Evolutionary conservation across 2,797 vertebrate genomes (phyloP), one percentile per base, ranked within the genome.

Genomic region (Lutjanus campechanus): DNA sequence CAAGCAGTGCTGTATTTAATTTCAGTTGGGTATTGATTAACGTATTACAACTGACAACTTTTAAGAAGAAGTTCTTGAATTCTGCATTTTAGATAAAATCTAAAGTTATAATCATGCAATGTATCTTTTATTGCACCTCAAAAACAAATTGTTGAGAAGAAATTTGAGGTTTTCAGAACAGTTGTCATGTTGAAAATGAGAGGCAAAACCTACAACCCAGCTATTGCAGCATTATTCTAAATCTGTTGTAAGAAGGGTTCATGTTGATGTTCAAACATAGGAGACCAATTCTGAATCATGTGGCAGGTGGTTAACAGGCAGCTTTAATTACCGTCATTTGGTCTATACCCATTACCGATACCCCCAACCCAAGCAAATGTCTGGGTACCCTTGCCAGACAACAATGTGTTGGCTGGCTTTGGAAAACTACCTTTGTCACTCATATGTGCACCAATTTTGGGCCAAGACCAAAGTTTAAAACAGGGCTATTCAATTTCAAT

Each of bases 231-330:
- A 36, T 36, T 22, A 41, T 67, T 9, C 25, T 16, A 40, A 5
- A 59, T 50, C 7, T 4, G 12, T 16, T 11, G 66, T 43, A 41
- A 64, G 8, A 43, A 4, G 12, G 43, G 8, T 13, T 63, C 11
- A 29, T 43, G 62, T 67, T 49, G 40, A 51, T 46, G 17, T 53
- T 56, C 43, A 47, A 20, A 7, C 15, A 25, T 54, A 49, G 10
- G 8, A 50, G 29, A 61, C 10, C 13, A 46, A 11, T 50, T 49
- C 2, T 50, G 7, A 20, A 43, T 60, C 11, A 49, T 25, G 16
- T 36, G 44, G 15, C 7, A 3, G 68, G 54, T 65, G n/a, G 17
- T 65, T 70, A 19, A 63, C 63, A 63, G 17, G 64, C 22, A 25
- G 22, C 47, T 55, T 13, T 63, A 54, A 55, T 62, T 20, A 15